Evolutionary conservation across 2,888 invertebrate genomes (phyloP).

Genomic region (Lapara coniferarum): DNA sequence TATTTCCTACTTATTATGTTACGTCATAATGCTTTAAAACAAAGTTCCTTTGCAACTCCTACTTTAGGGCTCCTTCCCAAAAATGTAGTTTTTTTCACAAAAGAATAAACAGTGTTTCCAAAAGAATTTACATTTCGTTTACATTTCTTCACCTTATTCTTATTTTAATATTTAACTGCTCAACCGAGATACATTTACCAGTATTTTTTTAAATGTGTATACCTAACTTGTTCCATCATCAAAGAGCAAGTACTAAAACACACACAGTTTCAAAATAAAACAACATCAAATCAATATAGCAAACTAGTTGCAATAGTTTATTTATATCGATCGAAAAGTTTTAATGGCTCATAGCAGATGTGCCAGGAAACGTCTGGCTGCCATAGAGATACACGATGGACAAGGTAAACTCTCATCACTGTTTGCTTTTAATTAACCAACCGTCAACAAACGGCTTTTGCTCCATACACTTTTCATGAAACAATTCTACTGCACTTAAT

Average conservation of each 20-base stretch:
- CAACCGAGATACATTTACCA: not conserved
- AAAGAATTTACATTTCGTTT: not conserved
- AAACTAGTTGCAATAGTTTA: constrained; percentile 15
- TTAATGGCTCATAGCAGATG: constrained; percentile 28
- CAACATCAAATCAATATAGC: constrained; percentile 12
- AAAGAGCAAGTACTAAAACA: not conserved
- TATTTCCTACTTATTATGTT: constrained; percentile 40
- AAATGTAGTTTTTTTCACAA: not conserved
- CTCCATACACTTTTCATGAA: constrained; percentile 76
- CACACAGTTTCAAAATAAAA: not conserved
- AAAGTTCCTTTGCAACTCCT: constrained; percentile 16
- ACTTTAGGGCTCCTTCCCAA: constrained; percentile 5
- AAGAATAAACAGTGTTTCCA: not conserved
- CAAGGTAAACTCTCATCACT: constrained; percentile 66
- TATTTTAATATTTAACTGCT: not conserved
- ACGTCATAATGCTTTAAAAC: constrained; percentile 1
- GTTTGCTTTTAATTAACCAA: constrained; percentile 81
- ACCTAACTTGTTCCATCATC: not conserved
- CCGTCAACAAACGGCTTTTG: constrained; percentile 68
- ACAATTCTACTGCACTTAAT: constrained; percentile 70
- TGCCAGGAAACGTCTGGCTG: constrained; percentile 17
- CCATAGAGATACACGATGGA: constrained; percentile 53
- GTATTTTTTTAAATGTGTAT: too few species aligned
- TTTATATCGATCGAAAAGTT: constrained; percentile 27
- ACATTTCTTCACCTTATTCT: not conserved